Conservation (phyloP, 2,113 vertebrate genomes). For the Panthera uncia region DNA sequence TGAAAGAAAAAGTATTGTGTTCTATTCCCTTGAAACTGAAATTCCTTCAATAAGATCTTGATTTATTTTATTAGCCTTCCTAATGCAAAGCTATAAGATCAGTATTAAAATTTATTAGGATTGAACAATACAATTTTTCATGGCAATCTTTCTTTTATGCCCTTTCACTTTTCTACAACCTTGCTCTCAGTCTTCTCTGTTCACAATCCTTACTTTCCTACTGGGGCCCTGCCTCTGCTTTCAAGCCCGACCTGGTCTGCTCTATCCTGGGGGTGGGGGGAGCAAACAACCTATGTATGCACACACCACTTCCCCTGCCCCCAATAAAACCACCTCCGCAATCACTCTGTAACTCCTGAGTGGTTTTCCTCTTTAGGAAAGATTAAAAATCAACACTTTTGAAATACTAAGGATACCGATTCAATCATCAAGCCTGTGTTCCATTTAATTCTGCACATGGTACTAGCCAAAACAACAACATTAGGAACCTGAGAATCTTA, state of each 20-base stretch:
- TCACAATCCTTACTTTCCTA: neutral
- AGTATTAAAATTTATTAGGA: neutral
- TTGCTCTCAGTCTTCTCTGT: neutral
- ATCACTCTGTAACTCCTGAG: neutral
- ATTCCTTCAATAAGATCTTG: neutral
- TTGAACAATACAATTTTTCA: neutral
- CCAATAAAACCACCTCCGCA: neutral
- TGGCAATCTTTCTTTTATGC: neutral
- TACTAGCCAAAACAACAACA: neutral
- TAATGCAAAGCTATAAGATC: neutral
- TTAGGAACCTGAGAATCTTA: neutral
- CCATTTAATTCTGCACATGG: neutral
- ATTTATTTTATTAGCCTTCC: neutral
- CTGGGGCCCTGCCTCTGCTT: neutral
- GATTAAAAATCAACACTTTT: neutral
- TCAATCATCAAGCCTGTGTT: neutral
- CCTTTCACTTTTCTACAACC: neutral
- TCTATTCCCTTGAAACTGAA: neutral
- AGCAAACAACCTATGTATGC: neutral
- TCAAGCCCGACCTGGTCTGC: neutral
- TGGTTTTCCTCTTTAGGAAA: neutral
- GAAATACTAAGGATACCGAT: neutral
- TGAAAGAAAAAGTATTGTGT: neutral
- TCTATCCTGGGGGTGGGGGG: neutral
- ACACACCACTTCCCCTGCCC: accelerated